These are phyloP conservation scores for Mesembrinibis cayennensis DNA, from an alignment of 2,113 vertebrate genomes.

Conservation along the genomic window DNA sequence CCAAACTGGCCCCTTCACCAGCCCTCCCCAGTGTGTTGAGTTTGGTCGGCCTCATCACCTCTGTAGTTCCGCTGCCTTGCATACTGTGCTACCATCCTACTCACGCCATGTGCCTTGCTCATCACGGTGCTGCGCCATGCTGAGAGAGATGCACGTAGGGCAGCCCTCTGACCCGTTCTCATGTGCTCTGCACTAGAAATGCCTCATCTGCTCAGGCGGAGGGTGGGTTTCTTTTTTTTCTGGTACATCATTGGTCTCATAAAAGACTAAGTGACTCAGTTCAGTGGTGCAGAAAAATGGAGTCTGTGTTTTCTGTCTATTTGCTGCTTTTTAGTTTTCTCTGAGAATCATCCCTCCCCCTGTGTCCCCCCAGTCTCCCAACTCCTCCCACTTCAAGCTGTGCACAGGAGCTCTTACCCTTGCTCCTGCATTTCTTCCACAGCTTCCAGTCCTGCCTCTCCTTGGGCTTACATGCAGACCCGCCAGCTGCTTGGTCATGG, in stretches of 20 bases:
- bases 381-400: neutral
- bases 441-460: neutral
- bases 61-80: neutral
- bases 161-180: neutral
- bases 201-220: neutral
- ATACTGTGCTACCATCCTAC: neutral
- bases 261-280: neutral
- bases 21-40: neutral
- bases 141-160: neutral
- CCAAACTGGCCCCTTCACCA: neutral
- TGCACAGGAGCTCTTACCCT: neutral
- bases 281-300: constrained; percentile 13
- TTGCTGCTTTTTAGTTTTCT: neutral
- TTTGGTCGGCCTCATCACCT: neutral
- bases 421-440: neutral
- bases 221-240: neutral
- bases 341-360: neutral
- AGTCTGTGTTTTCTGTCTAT: neutral
- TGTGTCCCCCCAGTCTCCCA: neutral
- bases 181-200: neutral
- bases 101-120: neutral
- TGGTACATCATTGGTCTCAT: neutral
- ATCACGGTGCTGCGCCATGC: neutral
- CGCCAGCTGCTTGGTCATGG: fast-evolving
- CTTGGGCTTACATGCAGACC: neutral